Evolutionary conservation across 2,113 vertebrate genomes (phyloP), one percentile per base, ranked within the genome.

Genomic region (Zapornia atra): DNA sequence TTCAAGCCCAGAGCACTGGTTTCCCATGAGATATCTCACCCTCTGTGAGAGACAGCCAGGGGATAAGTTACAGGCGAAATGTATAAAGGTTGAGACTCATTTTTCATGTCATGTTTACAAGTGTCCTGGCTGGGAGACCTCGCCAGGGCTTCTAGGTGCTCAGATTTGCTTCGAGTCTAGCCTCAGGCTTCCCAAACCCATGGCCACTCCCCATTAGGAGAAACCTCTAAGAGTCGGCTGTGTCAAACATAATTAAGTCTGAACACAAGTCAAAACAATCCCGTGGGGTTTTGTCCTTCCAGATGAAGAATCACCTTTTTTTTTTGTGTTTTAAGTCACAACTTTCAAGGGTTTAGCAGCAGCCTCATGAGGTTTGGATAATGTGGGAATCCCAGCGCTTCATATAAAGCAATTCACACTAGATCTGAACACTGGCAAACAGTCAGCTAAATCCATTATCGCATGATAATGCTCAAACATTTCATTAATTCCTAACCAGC

Each of bases 401-500:
- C 66, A 31, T 34, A 65, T 34, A 80, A 80, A 95, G 86, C 70
- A 79, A 73, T 91, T 95, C 78, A 65, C 86, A 29, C 83, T 53
- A 51, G 86, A 89, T 96, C 90, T 87, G 86, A 96, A 84, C 57
- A 7, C 54, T 95, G 92, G 95, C 94, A 92, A 96, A 79, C 66
- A 94, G 73, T 93, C 92, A 92, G 84, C 91, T 82, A 95, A 96
- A 92, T 89, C 92, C 94, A 94, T 95, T 96, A 96, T 94, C 46
- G 33, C 95, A 94, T 54, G 83, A 94, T 95, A 95, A 95, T 73
- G 92, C 89, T 96, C 86, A 82, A 96, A 92, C 92, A 89, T 96
- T 94, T 95, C 91, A 96, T 96, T 97, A 97, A 93, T 92, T 96
- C 86, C 95, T 94, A 87, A 95, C 73, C 94, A 97, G 92, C 94